Conservation (phyloP, 2,113 vertebrate genomes). For the Callipepla squamata region DNA sequence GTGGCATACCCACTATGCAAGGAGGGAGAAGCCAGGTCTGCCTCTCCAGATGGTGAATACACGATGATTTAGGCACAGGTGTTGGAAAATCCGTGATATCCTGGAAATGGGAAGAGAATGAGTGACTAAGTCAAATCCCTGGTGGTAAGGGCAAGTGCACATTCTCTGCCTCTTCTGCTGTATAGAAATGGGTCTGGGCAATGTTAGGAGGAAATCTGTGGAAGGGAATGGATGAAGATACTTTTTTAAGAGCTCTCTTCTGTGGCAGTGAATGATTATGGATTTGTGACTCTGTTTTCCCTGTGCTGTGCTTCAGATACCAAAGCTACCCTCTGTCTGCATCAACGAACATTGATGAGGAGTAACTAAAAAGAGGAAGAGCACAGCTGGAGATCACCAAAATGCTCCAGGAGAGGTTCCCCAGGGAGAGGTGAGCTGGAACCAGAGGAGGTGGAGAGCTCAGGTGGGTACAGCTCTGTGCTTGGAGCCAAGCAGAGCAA, state of each 20-base stretch:
- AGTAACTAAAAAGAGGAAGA: neutral
- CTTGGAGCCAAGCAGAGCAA: fast-evolving
- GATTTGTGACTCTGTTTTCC: too few species aligned
- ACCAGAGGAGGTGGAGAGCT: neutral
- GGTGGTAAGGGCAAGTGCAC: neutral
- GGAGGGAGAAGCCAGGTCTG: neutral
- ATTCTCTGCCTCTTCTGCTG: fast-evolving
- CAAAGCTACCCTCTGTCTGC: neutral
- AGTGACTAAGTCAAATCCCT: neutral
- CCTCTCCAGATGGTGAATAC: neutral
- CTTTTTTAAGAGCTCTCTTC: neutral
- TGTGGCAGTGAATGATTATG: neutral
- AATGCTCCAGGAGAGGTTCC: neutral
- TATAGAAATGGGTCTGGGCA: fast-evolving
- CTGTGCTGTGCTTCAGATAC: neutral
- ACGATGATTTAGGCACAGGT: neutral
- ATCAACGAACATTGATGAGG: neutral
- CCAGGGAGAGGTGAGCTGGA: fast-evolving
- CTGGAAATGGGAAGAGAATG: neutral
- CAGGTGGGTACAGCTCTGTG: fast-evolving
- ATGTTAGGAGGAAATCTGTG: neutral
- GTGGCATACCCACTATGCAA: fast-evolving
- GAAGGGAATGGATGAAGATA: neutral
- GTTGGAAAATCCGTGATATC: neutral
- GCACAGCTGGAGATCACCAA: neutral